Evolutionary conservation across 2,888 invertebrate genomes (phyloP), one percentile per base, ranked within the genome.

Genomic region (Campoplex nolae): DNA sequence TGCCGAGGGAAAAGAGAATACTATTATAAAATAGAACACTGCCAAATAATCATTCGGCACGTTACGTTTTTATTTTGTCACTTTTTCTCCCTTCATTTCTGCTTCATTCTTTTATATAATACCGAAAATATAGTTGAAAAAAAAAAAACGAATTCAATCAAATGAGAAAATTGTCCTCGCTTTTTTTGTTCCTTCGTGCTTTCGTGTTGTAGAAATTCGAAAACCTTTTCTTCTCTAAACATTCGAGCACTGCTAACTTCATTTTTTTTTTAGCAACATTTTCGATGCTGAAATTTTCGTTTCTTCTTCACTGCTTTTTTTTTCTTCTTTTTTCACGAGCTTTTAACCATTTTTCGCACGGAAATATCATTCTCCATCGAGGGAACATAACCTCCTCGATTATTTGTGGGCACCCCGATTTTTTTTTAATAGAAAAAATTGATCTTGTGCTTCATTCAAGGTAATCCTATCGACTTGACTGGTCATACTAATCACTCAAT

Each of bases 1-100:
- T 92, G 88, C 87, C 58, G 78, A 86, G 62, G 84, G 58, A 70
- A 74, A 82, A 68, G 32, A n/a, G 38, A 67, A n/a, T 9, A 16
- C 35, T 67, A 38, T 38, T 16, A 45, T 28, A 71, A 23, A 48
- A 42, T 23, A 70, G 38, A 23, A 35, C 67, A 82, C 82, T 51
- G 51, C 18, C 18, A 4, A 51, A 51, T 4, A 2, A 2, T 51
- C 3, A 18, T 18, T 51, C 16, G 28, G 68, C 68, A 45, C 54
- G 35, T 28, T 11, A 23, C 11, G 7, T 23, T 48, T 77, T 67
- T 38, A 4, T 67, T 35, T 11, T 13, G 58, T 23, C 58, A 62
- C 32, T 62, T 32, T 62, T 13, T 62, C 32, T 62, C 58, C 0
- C 3, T 28, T 4, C 28, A 32, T 32, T 3, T 62, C 16, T 13